phyloP scores from a whole-genome alignment of 2,888 invertebrate genomes.

The Nomada ruficornis region DNA sequence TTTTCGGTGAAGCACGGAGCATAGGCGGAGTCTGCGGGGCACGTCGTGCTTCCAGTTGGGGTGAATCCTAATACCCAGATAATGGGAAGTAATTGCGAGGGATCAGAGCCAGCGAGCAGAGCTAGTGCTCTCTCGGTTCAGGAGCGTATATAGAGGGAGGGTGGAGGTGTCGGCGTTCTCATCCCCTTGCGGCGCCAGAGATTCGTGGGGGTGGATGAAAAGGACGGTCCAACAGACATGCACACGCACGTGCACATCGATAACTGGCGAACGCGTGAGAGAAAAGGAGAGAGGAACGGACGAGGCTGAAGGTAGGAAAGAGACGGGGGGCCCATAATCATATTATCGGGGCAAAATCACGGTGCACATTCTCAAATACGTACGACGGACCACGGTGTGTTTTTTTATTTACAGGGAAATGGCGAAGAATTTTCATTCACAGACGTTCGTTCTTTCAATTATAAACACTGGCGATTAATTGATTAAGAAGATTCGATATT shows the following conservation, averaged over 20 bases:
- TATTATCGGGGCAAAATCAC: conserved; percentile 82
- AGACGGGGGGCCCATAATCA: conserved; percentile 74
- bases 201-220: conserved; percentile 66
- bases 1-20: conserved; percentile 42
- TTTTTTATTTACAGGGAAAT: conserved; percentile 32
- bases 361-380: conserved; percentile 80
- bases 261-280: conserved; percentile 37
- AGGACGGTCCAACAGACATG: conserved; percentile 59
- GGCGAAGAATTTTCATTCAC: conserved; percentile 23
- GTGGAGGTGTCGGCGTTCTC: conserved; percentile 65
- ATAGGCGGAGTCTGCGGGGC: conserved; percentile 78
- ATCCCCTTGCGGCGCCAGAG: conserved; percentile 56
- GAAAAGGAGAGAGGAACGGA: conserved; percentile 53
- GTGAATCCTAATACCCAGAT: conserved; percentile 84
- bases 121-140: conserved; percentile 75
- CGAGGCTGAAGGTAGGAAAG: conserved; percentile 24
- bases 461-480: neutral
- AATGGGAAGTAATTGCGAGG: conserved; percentile 85
- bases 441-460: neutral
- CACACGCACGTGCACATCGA: conserved; percentile 14
- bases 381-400: conserved; percentile 51
- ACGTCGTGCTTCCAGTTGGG: conserved; percentile 82
- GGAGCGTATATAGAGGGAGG: conserved; percentile 62
- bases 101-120: conserved; percentile 81
- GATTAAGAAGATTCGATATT: neutral